phyloP scores from a whole-genome alignment of 1,140 invertebrate species.

The Holcopasites calliopsidis region DNA sequence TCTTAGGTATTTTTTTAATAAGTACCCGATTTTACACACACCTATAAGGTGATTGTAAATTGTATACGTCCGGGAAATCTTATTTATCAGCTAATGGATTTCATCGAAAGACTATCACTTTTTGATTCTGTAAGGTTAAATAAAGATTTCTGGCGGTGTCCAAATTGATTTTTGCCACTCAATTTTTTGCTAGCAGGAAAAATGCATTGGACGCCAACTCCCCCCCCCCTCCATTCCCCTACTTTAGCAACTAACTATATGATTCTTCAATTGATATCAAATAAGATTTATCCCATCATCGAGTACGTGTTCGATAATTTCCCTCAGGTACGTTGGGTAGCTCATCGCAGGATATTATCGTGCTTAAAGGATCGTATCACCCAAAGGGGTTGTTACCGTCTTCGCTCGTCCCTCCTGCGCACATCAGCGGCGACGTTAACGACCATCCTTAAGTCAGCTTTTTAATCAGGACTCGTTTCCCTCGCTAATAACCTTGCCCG shows the following conservation, averaged over 20 bases:
- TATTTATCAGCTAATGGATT: too few relatives aligned
- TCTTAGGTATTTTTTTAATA: too few relatives aligned
- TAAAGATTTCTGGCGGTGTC: too few relatives aligned
- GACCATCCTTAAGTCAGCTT: conserved; percentile 54
- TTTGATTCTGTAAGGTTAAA: too few relatives aligned
- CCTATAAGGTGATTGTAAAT: too few relatives aligned
- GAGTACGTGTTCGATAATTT: conserved; percentile 60
- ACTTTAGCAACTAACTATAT: conserved; percentile 12
- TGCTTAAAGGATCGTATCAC: conserved; percentile 65
- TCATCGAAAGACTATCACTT: too few relatives aligned
- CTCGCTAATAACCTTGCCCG: conserved; percentile 22
- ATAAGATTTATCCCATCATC: conserved; percentile 49
- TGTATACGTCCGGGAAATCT: too few relatives aligned
- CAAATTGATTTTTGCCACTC: too few relatives aligned
- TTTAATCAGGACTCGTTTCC: conserved; percentile 54
- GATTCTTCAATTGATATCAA: background rate
- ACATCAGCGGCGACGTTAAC: conserved; percentile 56
- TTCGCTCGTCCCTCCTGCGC: conserved; percentile 44
- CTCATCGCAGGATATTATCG: conserved; percentile 61
- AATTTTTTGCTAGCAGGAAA: too few relatives aligned
- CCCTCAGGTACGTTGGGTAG: conserved; percentile 55
- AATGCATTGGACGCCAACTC: too few relatives aligned
- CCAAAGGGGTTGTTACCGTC: conserved; percentile 63
- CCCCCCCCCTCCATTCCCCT: too few relatives aligned
- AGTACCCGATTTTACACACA: too few relatives aligned